Evolutionary conservation across 2,888 invertebrate species (phyloP), one percentile per base, ranked within the genome.

Genomic region (Lochmaea crataegi): DNA sequence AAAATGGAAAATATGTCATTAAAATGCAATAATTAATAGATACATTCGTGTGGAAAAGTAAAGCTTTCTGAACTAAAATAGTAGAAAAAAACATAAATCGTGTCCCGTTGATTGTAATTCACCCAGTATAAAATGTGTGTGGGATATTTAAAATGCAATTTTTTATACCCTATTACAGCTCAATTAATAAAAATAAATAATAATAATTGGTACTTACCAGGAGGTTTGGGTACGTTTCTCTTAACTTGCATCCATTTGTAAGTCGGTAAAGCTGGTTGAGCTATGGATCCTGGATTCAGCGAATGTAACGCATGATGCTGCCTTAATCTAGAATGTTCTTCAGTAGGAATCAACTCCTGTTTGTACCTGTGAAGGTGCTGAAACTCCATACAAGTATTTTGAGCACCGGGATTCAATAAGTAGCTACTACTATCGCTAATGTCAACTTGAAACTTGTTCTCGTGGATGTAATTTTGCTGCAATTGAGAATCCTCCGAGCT

Each of bases 241-340:
- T 98, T 98, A 83, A 98, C 95, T 89, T 98, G 97, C 98, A 98
- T 98, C 98, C 98, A 98, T 87, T 98, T 97, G 88, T 98, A 98
- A 0, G 97, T 97, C 32, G 96, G 96, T 75, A 96, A 92, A 65
- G 91, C 88, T 14, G 91, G 88, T 79, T 91, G 92, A 56, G 82
- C 91, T 83, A 71, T 66, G 3, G 85, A 90, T 77, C 85, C 81
- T 80, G 86, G 76, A 73, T 84, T 68, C 61, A 82, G 71, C 57
- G 75, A 70, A 65, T 80, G 80, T 74, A 81, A 74, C 38, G 83
- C 79, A 76, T 86, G 87, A 69, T 87, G 87, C 70, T 85, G 84
- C 71, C 85, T 84, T 77, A 88, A 86, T 75, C 86, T 83, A 18
- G 76, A 67, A 78, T 77, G 77, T 18, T 82, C 81, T 51, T 75